Base-by-base conservation (phyloP, 2,797 vertebrate genomes). In the Pygocentrus nattereri region DNA sequence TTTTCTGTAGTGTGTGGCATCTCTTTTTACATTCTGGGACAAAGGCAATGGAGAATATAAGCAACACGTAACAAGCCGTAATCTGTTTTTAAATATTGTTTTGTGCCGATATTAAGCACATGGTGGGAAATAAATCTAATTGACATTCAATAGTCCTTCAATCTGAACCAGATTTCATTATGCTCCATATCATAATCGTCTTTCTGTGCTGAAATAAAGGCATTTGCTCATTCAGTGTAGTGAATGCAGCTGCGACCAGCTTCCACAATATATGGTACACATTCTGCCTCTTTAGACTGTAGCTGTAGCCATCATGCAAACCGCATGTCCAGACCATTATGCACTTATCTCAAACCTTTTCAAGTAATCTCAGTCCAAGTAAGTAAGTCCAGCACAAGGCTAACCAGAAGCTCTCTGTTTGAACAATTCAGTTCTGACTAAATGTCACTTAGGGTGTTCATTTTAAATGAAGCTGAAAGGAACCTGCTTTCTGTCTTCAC, bases 181-280 rank as follows among this genome's bases (percentile, higher is more conserved):
- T 41, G 64, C 49, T 76, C 64, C 52, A 52, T 25, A 50, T 54
- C 69, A 52, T 64, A 52, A 41, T 69, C 50, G 59, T 23, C 54
- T 73, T 56, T 25, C 16, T 6, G 41, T 71, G 73, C 67, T 76
- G 73, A 65, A 72, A 61, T 73, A 76, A 44, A 84, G 61, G 16
- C 67, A 47, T 44, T 81, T 84, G 68, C 58, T 81, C 79, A 77
- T 81, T 77, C 74, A 74, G 76, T 73, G 38, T 34, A 81, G 65
- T 77, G 74, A 74, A 61, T 81, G 61, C 74, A 78, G 78, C 78
- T 68, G 74, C 72, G 68, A 61, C 54, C 69, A 69, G 47, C 16
- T 47, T 72, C 44, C 19, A 67, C 5, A 0, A 6, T 41, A 67
- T 23, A 25, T 69, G 1, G 12, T 8, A 47, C 23, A 67, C 6